A percentile compares a stretch with the other conserved stretches of the same genome.
phyloP scores from a whole-genome alignment of 2,113 vertebrate species.

The Engystomops pustulosus region DNA sequence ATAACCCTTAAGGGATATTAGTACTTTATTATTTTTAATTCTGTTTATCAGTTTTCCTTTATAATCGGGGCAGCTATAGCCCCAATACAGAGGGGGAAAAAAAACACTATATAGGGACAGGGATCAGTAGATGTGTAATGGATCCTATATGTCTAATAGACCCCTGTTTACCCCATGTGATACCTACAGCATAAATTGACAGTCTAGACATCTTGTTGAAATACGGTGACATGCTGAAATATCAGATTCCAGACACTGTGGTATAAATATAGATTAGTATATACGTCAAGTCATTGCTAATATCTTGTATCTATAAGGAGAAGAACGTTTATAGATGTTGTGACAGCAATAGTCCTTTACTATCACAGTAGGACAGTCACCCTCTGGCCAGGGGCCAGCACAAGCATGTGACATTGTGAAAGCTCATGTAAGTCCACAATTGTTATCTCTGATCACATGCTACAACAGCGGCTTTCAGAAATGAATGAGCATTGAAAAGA shows the following conservation, averaged over 20 bases:
- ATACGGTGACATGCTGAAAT: no score
- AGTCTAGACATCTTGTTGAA: no score
- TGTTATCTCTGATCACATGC: slow-evolving; percentile 46
- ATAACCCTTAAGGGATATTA: no score
- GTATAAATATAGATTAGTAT: background rate
- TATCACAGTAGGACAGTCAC: background rate
- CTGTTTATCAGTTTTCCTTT: no score
- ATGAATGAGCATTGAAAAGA: background rate
- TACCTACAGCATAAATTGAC: no score
- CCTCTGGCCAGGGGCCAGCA: background rate
- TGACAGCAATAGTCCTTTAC: background rate
- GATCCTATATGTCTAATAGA: no score
- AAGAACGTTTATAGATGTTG: background rate
- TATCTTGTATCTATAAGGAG: background rate
- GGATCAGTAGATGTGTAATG: no score
- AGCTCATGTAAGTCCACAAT: slow-evolving; percentile 28
- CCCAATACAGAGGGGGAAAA: no score
- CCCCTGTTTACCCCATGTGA: no score
- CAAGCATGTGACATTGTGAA: slow-evolving; percentile 28
- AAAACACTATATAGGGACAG: no score
- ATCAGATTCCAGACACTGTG: background rate
- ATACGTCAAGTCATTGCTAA: background rate
- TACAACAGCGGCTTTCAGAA: slow-evolving; percentile 10
- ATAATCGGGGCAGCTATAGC: no score
- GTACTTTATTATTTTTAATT: no score